These are phyloP conservation scores for Sericinus montela DNA, from an alignment of 2,888 invertebrate species.

Conservation along the genomic window DNA sequence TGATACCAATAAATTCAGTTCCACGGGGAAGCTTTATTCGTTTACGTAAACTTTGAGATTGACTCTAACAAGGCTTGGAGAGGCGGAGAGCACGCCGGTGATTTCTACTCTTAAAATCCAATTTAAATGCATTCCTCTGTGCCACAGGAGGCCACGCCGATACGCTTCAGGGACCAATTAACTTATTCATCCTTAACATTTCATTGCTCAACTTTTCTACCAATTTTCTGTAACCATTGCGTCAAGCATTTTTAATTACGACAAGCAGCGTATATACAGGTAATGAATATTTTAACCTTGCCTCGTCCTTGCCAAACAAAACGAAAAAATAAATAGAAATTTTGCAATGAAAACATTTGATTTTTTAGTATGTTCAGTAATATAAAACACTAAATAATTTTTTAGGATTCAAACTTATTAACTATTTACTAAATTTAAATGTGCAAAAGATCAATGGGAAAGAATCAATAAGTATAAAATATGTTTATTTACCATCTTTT, in stretches of 20 bases:
- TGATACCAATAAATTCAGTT: slow-evolving; percentile 68
- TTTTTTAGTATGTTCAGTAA: too few relatives aligned
- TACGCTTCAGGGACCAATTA: slow-evolving; percentile 76
- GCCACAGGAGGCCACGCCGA: slow-evolving; percentile 73
- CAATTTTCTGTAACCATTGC: slow-evolving; percentile 24
- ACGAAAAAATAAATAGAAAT: too few relatives aligned
- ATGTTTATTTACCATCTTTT: too few relatives aligned
- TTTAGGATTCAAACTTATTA: too few relatives aligned
- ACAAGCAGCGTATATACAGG: neutral
- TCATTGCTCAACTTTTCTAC: slow-evolving; percentile 68
- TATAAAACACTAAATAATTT: too few relatives aligned
- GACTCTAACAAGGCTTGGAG: slow-evolving; percentile 74
- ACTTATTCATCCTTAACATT: slow-evolving; percentile 79
- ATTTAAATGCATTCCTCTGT: slow-evolving; percentile 80
- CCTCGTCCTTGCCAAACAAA: too few relatives aligned
- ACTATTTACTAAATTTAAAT: too few relatives aligned
- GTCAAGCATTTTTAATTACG: slow-evolving; percentile 5
- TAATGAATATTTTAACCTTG: too few relatives aligned
- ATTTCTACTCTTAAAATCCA: slow-evolving; percentile 80
- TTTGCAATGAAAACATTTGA: too few relatives aligned
- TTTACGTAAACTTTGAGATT: slow-evolving; percentile 78
- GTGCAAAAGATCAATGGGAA: too few relatives aligned
- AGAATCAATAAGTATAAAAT: too few relatives aligned
- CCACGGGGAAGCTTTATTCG: slow-evolving; percentile 68
- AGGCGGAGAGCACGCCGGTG: slow-evolving; percentile 66